These are phyloP conservation scores for Poeciliopsis turneri DNA, from an alignment of 2,797 vertebrate genomes.

Conservation along the genomic window DNA sequence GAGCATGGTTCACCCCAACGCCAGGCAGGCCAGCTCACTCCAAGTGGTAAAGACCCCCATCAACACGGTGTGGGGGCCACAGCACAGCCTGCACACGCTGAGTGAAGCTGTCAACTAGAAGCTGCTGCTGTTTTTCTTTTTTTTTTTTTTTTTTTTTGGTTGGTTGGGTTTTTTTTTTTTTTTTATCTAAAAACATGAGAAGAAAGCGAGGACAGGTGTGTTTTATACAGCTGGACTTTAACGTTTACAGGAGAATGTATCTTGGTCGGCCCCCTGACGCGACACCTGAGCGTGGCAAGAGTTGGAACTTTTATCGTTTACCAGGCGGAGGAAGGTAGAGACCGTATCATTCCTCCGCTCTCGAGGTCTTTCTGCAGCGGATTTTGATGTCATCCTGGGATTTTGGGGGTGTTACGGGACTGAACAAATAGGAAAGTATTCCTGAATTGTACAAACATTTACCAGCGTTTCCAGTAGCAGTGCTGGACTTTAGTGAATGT, in stretches of 20 bases:
- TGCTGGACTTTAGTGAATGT: conserved; percentile 71
- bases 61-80: conserved; percentile 72
- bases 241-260: conserved; percentile 66
- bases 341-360: conserved; percentile 19
- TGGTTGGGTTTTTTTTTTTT: too few relatives aligned
- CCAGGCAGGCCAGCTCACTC: conserved; percentile 60
- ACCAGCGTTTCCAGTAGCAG: conserved; percentile 59
- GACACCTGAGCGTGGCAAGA: conserved; percentile 11
- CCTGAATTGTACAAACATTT: conserved; percentile 45
- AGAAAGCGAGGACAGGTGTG: conserved; percentile 16
- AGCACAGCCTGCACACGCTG: conserved; percentile 73
- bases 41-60: conserved; percentile 69
- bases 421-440: conserved; percentile 29
- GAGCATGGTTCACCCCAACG: conserved; percentile 74
- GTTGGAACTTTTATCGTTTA: conserved; percentile 45
- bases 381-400: conserved; percentile 27
- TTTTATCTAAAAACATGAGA: background rate
- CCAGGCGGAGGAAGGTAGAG: conserved; percentile 18
- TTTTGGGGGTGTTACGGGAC: background rate
- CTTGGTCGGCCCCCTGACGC: background rate
- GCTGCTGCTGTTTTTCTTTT: conserved; percentile 1
- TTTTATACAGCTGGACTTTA: conserved; percentile 34
- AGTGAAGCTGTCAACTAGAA: conserved; percentile 79
- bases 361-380: conserved; percentile 34
- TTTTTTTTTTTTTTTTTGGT: too few relatives aligned